phyloP scores from a whole-genome alignment of 2,113 vertebrate species.

The Amphilophus citrinellus region DNA sequence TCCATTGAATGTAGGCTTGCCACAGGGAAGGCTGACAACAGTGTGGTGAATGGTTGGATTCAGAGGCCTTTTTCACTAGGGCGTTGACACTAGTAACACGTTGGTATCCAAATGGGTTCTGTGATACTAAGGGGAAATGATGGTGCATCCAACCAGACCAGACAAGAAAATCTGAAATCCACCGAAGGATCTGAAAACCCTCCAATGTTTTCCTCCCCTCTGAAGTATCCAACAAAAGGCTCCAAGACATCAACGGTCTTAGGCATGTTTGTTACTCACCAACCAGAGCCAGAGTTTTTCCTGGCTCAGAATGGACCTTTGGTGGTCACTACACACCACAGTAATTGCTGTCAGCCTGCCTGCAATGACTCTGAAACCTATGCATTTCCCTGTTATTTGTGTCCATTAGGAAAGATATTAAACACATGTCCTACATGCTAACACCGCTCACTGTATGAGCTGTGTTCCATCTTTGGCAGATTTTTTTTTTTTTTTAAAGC shows the following conservation, averaged over 20 bases:
- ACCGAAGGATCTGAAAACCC: conserved; percentile 50
- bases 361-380: neutral
- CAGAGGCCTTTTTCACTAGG: conserved; percentile 26
- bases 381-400: neutral
- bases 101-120: conserved; percentile 34
- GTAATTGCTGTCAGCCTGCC: neutral
- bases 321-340: neutral
- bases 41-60: conserved; percentile 19
- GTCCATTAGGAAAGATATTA: neutral
- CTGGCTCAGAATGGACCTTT: neutral
- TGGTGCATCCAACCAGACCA: conserved; percentile 16
- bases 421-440: neutral
- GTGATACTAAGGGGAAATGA: conserved; percentile 1
- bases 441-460: neutral
- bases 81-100: conserved; percentile 22
- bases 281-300: neutral
- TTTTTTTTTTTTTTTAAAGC: fast-evolving
- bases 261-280: conserved; percentile 28
- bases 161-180: conserved; percentile 10
- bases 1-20: conserved; percentile 14
- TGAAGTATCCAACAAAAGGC: conserved; percentile 66
- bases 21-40: conserved; percentile 27
- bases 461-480: neutral
- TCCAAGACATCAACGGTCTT: conserved; percentile 52
- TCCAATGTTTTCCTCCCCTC: conserved; percentile 64